Percentiles rank a stretch among this genome's conserved stretches.
Conservation (phyloP, 92 coral and sea anemone species). For the Diadumene lineata region DNA sequence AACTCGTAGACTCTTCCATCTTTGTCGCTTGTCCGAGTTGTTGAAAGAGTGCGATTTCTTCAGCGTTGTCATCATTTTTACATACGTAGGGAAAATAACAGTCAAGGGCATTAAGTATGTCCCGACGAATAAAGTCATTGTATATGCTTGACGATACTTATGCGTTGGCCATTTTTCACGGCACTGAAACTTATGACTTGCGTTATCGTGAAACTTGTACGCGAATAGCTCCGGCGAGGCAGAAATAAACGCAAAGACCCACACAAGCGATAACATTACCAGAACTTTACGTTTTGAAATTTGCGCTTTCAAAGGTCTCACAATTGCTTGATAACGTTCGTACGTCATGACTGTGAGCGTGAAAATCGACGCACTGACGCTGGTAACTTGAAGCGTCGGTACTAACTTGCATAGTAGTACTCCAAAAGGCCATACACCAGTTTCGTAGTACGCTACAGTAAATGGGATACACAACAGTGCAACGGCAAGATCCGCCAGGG, state of each 20-base stretch:
- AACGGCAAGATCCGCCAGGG: conserved; percentile 61
- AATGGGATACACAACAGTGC: conserved; percentile 59
- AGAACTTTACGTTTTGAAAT: conserved; percentile 37
- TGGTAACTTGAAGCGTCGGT: conserved; percentile 59
- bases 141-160: conserved; percentile 54
- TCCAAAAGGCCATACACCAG: conserved; percentile 65
- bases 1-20: conserved; percentile 49
- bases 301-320: conserved; percentile 53
- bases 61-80: conserved; percentile 53
- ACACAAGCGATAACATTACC: conserved; percentile 47
- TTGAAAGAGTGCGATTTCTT: conserved; percentile 40
- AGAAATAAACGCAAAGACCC: conserved; percentile 50
- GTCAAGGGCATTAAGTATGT: conserved; percentile 58
- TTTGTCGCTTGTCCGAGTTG: conserved; percentile 16
- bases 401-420: conserved; percentile 53
- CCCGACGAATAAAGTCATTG: conserved; percentile 48
- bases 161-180: conserved; percentile 46
- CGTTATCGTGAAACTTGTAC: conserved; percentile 31
- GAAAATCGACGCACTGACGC: conserved; percentile 59
- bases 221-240: conserved; percentile 66
- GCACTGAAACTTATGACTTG: conserved; percentile 44
- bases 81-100: conserved; percentile 58
- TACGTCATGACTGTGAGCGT: conserved; percentile 61
- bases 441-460: conserved; percentile 58
- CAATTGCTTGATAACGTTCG: conserved; percentile 65